Evolutionary conservation across 1,140 invertebrate species (phyloP), one percentile per base, ranked within the genome.

Genomic region (Apis cerana): DNA sequence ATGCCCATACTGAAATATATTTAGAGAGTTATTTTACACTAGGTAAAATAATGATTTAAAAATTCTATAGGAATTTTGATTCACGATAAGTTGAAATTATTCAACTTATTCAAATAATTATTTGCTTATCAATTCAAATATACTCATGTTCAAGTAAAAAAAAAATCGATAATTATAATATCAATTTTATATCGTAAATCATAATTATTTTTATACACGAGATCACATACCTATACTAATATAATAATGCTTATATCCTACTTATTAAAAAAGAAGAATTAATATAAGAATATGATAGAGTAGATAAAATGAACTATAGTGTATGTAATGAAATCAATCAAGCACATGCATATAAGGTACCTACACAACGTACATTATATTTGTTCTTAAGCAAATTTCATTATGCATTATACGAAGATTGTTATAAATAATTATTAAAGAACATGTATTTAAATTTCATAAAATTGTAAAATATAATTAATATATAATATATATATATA

Each of bases 341-440:
- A 82, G 86, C 86, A 71, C 83, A 80, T 88, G 87, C 87, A 80
- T 50, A 72, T 33, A 75, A 80, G 33, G 67, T 19, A 75, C 79
- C 83, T 88, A 88, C 86, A 88, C 87, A 88, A 88, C 87, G 87
- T 88, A 88, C 87, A 88, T 88, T 62, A 77, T 80, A 13, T 69
- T 76, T 82, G 74, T 81, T 84, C 62, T 87, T 71, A 77, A 87
- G 61, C 76, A 76, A 86, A 86, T 86, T 23, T 48, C 65, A 77
- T 62, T 70, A 21, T 27, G 50, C 33, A 33, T 33, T 78, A 62
- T 62, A 23, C 10, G 54, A 69, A 52, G 67, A 13, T 77, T 59
- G n/a, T 64, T 56, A 48, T 56, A 78, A 82, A 56, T 54, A 68
- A 12, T 56, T 59, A 81, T 48, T 59, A 65, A 65, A 61, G 1